Percentiles rank a stretch among this genome's conserved stretches.
phyloP scores from a whole-genome alignment of 2,797 vertebrate genomes.

The Nyctalus aviator region DNA sequence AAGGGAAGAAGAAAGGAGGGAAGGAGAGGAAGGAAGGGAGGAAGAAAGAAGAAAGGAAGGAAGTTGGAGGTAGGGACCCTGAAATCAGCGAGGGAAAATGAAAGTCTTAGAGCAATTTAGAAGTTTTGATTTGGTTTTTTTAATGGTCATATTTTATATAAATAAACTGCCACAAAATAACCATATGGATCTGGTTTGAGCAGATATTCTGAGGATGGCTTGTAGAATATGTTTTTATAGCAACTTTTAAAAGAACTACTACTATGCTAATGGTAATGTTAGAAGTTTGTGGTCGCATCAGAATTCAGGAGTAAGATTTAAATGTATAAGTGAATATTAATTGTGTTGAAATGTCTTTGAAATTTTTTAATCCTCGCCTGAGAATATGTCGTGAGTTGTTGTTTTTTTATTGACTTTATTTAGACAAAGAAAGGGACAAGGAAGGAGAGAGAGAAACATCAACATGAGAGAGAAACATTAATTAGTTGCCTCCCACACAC shows the following conservation, averaged over 20 bases:
- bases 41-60: too few species aligned
- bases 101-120: neutral
- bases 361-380: neutral
- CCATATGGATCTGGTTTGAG: neutral
- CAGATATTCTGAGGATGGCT: neutral
- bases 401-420: neutral
- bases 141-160: neutral
- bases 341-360: constrained; percentile 27
- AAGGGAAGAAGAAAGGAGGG: neutral
- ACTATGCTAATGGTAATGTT: neutral
- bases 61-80: neutral
- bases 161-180: constrained; percentile 24
- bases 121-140: neutral
- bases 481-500: neutral
- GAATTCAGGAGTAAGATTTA: constrained; percentile 29
- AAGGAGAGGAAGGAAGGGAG: neutral
- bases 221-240: constrained; percentile 20
- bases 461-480: neutral
- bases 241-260: constrained; percentile 4
- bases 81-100: neutral
- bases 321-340: neutral
- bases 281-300: neutral
- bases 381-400: neutral
- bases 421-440: neutral
- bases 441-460: neutral